Conservation (phyloP, 2,888 invertebrate species). For the Teinopalpus imperialis region DNA sequence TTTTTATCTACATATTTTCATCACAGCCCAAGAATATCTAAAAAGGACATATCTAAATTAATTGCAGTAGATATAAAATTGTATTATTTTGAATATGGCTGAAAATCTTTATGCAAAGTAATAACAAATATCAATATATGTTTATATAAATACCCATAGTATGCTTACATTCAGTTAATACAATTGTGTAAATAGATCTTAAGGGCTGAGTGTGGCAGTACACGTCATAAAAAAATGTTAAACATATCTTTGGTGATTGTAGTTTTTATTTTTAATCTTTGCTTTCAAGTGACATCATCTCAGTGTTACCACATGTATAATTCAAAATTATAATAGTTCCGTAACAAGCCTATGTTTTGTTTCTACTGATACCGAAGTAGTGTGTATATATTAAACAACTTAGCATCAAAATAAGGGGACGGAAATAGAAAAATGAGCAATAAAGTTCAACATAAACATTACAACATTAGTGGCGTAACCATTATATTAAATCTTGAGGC, state of each 20-base stretch:
- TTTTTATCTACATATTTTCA: slow-evolving; percentile 31
- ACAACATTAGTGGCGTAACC: slow-evolving; percentile 2
- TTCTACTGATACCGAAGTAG: slow-evolving; percentile 1
- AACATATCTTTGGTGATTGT: no score
- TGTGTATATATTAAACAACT: slow-evolving; percentile 27
- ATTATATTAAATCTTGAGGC: neutral
- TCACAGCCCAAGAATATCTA: slow-evolving; percentile 62
- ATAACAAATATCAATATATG: no score
- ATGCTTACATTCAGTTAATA: neutral
- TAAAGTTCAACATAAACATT: slow-evolving; percentile 36
- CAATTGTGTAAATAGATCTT: neutral
- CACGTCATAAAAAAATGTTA: neutral
- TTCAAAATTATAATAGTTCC: slow-evolving; percentile 20
- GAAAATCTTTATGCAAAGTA: slow-evolving; percentile 4
- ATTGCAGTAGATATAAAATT: slow-evolving; percentile 31
- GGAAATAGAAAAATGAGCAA: slow-evolving; percentile 71
- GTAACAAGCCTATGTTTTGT: neutral
- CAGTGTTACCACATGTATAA: slow-evolving; percentile 24
- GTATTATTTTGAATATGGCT: slow-evolving; percentile 5
- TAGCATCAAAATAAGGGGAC: slow-evolving; percentile 54
- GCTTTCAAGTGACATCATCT: slow-evolving; percentile 15
- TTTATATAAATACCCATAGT: no score
- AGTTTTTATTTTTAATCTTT: no score
- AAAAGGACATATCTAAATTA: slow-evolving; percentile 48
- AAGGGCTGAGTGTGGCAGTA: neutral